These are phyloP conservation scores for Palloptera scutellata DNA, from an alignment of 2,888 invertebrate genomes.

Conservation along the genomic window DNA sequence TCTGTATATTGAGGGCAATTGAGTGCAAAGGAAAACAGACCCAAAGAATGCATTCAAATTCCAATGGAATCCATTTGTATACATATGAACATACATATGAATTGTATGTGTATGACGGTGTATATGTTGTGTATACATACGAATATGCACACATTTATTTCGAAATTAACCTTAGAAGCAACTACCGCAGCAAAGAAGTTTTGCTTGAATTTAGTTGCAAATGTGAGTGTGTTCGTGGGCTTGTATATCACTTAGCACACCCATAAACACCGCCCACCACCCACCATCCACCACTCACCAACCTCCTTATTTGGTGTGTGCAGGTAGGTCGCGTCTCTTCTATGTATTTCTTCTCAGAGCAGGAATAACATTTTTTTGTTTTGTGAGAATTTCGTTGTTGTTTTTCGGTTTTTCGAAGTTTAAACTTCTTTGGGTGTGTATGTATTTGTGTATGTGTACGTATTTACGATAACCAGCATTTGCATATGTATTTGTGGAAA, in stretches of 20 bases:
- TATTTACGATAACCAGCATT: neutral
- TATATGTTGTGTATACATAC: conserved; percentile 1
- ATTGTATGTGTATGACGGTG: conserved; percentile 1
- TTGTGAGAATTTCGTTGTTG: too few relatives aligned
- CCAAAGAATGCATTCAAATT: conserved; percentile 13
- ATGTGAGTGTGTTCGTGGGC: too few relatives aligned
- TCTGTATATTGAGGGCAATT: conserved; percentile 46
- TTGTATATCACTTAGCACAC: too few relatives aligned
- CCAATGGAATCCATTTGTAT: neutral
- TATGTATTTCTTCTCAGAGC: too few relatives aligned
- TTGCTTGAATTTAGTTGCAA: neutral
- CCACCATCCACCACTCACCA: too few relatives aligned
- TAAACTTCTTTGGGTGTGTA: neutral
- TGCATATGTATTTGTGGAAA: too few relatives aligned
- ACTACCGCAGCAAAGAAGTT: conserved; percentile 36
- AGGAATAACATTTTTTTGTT: too few relatives aligned
- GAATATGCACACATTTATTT: conserved; percentile 20
- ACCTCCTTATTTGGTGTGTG: too few relatives aligned
- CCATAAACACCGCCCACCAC: too few relatives aligned
- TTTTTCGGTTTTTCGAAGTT: too few relatives aligned
- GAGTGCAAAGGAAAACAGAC: conserved; percentile 47
- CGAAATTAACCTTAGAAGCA: conserved; percentile 51
- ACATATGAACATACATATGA: neutral
- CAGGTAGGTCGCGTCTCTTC: too few relatives aligned
- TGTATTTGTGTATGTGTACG: neutral